Evolutionary conservation across 2,113 vertebrate species (phyloP).

Genomic region (Tachysurus fulvidraco): DNA sequence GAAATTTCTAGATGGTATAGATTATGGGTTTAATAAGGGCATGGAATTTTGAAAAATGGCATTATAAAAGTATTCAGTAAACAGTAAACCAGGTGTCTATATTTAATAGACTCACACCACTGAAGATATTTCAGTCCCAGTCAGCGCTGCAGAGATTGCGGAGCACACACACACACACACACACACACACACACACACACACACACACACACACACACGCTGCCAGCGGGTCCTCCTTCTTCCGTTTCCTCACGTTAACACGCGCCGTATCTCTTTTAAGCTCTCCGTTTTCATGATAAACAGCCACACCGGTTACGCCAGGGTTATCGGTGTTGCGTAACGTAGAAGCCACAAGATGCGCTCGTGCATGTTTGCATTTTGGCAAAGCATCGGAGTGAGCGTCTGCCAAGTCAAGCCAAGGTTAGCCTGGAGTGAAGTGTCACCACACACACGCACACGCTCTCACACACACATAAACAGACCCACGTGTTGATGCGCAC

Average conservation of each 20-base stretch:
- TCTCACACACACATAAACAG: not conserved
- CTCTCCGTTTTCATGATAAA: not conserved
- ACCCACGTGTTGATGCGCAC: not conserved
- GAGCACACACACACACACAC: constrained; percentile 9
- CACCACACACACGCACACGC: constrained; percentile 27
- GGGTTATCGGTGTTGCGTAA: constrained; percentile 58
- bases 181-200: constrained; percentile 18
- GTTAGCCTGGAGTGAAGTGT: constrained; percentile 57
- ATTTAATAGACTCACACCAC: not conserved
- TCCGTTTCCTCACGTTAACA: not conserved
- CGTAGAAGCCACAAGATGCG: constrained; percentile 47
- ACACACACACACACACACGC: not conserved
- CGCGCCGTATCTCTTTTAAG: not conserved
- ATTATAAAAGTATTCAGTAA: not conserved
- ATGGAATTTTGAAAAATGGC: not conserved
- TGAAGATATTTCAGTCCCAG: not conserved
- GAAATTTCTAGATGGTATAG: not conserved
- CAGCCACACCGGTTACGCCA: constrained; percentile 24
- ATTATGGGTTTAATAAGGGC: not conserved
- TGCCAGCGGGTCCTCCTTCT: constrained; percentile 1
- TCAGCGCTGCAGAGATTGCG: not conserved
- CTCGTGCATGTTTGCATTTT: constrained; percentile 52
- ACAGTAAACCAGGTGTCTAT: not conserved
- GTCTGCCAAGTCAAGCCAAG: constrained; percentile 65
- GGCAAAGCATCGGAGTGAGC: constrained; percentile 52